Conservation (phyloP, 1,140 invertebrate species). For the Drosophila sechellia region DNA sequence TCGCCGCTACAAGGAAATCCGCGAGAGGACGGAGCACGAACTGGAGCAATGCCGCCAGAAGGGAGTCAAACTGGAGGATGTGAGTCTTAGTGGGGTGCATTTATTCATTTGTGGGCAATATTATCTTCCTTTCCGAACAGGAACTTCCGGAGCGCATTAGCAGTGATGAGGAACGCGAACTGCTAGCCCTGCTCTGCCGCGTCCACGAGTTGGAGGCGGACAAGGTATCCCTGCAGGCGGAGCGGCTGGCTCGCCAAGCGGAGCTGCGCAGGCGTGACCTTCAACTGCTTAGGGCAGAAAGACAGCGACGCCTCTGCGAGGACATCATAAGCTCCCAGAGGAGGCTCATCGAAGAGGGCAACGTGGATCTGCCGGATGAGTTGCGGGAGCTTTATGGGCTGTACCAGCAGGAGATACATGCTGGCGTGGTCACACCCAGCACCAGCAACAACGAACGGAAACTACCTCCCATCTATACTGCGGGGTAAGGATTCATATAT, state of each 20-base stretch:
- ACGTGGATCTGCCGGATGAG: slow-evolving; percentile 90
- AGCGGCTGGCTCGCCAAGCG: slow-evolving; percentile 92
- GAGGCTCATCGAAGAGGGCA: slow-evolving; percentile 91
- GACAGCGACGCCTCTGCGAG: slow-evolving; percentile 94
- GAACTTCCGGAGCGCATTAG: slow-evolving; percentile 92
- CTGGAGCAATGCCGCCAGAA: slow-evolving; percentile 90
- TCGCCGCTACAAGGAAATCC: slow-evolving; percentile 90
- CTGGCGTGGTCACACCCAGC: slow-evolving; percentile 85
- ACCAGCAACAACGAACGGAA: slow-evolving; percentile 75
- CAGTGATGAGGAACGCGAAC: slow-evolving; percentile 94
- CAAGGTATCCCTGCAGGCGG: slow-evolving; percentile 93
- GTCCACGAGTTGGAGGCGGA: slow-evolving; percentile 96
- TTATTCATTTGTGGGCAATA: neutral
- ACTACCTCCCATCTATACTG: slow-evolving; percentile 82
- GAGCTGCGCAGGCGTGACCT: slow-evolving; percentile 93
- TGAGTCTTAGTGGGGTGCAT: slow-evolving; percentile 79
- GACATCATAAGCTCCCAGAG: slow-evolving; percentile 96
- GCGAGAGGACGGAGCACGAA: slow-evolving; percentile 91
- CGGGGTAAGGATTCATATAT: slow-evolving; percentile 60
- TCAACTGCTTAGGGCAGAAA: slow-evolving; percentile 92
- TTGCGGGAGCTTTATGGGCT: slow-evolving; percentile 93
- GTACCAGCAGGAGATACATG: slow-evolving; percentile 94
- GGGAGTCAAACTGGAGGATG: slow-evolving; percentile 92
- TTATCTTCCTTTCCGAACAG: slow-evolving; percentile 84
- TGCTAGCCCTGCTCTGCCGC: slow-evolving; percentile 91